Evolutionary conservation across 2,113 vertebrate genomes (phyloP).

Genomic region (Ibidorhyncha struthersii): DNA sequence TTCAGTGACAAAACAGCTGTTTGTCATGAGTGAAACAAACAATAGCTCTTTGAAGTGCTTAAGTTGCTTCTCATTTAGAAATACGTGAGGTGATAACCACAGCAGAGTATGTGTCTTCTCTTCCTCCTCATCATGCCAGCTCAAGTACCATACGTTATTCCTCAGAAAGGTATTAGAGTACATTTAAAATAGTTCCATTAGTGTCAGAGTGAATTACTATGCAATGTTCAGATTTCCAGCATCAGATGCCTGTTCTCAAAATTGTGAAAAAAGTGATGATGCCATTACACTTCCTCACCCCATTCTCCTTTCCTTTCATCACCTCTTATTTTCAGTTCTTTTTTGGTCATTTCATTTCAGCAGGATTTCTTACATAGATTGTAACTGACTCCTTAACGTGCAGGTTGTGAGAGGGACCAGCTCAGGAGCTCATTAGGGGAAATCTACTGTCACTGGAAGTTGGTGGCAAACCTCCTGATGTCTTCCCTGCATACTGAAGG

Average conservation of each 20-base stretch:
- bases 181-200: background rate
- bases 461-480: background rate
- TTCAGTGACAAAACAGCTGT: background rate
- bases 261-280: background rate
- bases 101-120: background rate
- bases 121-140: background rate
- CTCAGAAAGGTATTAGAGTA: background rate
- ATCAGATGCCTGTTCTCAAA: background rate
- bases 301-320: background rate
- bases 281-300: background rate
- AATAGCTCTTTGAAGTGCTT: background rate
- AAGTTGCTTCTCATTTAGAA: background rate
- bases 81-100: background rate
- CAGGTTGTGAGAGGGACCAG: background rate
- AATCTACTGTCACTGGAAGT: background rate
- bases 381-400: background rate
- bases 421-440: background rate
- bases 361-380: background rate
- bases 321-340: background rate
- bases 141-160: background rate
- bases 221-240: background rate
- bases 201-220: background rate
- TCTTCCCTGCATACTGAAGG: background rate
- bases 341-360: background rate
- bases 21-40: background rate